Evolutionary conservation across 1,140 invertebrate species (phyloP), one percentile per base, ranked within the genome.

Genomic region (Drosophila cardini): DNA sequence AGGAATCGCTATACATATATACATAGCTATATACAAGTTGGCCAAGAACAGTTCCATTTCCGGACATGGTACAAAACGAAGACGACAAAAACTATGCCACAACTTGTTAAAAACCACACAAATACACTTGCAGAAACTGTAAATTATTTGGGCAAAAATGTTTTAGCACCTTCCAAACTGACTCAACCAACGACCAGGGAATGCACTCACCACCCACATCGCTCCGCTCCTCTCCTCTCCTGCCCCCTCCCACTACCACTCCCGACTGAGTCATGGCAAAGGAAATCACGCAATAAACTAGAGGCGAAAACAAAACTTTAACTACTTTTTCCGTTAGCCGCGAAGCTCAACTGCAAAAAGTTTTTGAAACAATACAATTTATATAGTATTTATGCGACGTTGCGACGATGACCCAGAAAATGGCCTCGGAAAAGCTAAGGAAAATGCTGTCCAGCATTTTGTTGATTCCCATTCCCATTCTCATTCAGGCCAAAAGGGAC

Each of bases 251-350:
- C 57, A 53, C 58, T 48, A 52, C 40, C 61, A 43, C 52, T 16
- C 13, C 7, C 46, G 30, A 13, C 38, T 40, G 72, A 83, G 84
- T 83, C 83, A 87, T 79, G 60, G 79, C 56, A 68, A 77, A 89
- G 85, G 84, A 89, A 89, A 89, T 89, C 84, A 89, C 85, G 84
- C 85, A 89, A 89, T 89, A 89, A 89, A 89, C 84, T 90, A 90
- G 73, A 68, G 65, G 72, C 76, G 79, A 89, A 89, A 89, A 89
- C 85, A 90, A 89, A 89, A 90, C 80, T 90, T 89, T 90, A 89
- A 89, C 84, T 89, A 90, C 84, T 90, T 89, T 87, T 89, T 89
- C 85, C 84, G 84, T 79, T 89, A 76, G 85, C 84, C 80, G 76
- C 83, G 74, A 87, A 85, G 70, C 79, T 78, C 84, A 46, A 76